Conservation (phyloP, 1,140 invertebrate genomes). For the Bathynomus jamesi region DNA sequence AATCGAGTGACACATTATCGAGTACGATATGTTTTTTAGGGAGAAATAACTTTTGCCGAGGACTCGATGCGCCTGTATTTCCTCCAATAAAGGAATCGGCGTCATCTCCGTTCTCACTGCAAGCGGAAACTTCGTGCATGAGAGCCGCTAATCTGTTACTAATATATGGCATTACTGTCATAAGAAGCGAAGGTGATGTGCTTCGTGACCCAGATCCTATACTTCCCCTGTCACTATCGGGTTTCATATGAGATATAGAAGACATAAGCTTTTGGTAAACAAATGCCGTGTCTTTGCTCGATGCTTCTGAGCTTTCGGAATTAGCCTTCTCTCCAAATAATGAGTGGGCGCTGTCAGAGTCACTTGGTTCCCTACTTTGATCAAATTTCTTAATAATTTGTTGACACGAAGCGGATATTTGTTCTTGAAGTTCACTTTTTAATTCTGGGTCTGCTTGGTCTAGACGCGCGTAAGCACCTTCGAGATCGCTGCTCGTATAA, state of each 20-base stretch:
- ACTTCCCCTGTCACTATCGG: slow-evolving; percentile 35
- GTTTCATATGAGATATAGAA: slow-evolving; percentile 30
- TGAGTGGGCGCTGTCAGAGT: slow-evolving; percentile 34
- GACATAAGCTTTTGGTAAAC: slow-evolving; percentile 65
- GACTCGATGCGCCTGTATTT: slow-evolving; percentile 42
- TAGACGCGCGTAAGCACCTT: slow-evolving; percentile 50
- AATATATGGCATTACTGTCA: slow-evolving; percentile 87
- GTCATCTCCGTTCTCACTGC: slow-evolving; percentile 41
- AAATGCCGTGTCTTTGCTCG: slow-evolving; percentile 58
- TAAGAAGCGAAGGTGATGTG: slow-evolving; percentile 69
- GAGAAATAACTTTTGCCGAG: slow-evolving; percentile 44
- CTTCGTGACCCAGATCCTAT: slow-evolving; percentile 32
- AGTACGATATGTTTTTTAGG: slow-evolving; percentile 46
- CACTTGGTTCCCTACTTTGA: slow-evolving; percentile 38
- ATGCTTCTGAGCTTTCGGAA: slow-evolving; percentile 41
- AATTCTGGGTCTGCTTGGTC: slow-evolving; percentile 44
- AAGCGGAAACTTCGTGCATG: slow-evolving; percentile 83
- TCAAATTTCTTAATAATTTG: slow-evolving; percentile 81
- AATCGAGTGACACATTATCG: slow-evolving; percentile 26
- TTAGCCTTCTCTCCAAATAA: slow-evolving; percentile 48
- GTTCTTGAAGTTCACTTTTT: slow-evolving; percentile 65
- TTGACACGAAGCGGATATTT: slow-evolving; percentile 77
- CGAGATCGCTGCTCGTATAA: slow-evolving; percentile 78
- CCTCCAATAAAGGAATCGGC: slow-evolving; percentile 30
- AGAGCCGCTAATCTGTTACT: slow-evolving; percentile 76